Conservation (phyloP, 2,797 vertebrate species). For the Microcaecilia unicolor region DNA sequence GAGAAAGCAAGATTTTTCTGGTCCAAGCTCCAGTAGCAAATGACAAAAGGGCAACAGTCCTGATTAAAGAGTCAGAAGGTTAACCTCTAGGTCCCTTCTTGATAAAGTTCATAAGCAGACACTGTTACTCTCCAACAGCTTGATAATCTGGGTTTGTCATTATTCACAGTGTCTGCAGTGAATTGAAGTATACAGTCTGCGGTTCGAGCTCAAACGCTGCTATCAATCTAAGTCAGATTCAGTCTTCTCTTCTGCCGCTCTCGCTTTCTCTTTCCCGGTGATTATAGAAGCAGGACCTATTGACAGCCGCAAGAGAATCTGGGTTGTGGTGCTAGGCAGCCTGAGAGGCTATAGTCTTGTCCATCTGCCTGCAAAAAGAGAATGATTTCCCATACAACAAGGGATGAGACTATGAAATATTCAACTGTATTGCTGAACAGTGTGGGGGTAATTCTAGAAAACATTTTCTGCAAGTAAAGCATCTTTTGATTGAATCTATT, state of each 20-base stretch:
- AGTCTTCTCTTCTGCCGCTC: slow-evolving; percentile 4
- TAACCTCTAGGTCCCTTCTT: slow-evolving; percentile 17
- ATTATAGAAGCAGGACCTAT: slow-evolving; percentile 9
- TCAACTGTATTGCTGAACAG: too few relatives aligned
- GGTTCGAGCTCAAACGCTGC: slow-evolving; percentile 5
- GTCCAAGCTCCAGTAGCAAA: slow-evolving; percentile 15
- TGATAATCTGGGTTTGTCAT: slow-evolving; percentile 14
- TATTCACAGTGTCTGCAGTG: slow-evolving; percentile 1
- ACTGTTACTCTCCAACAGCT: background rate
- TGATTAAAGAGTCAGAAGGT: slow-evolving; percentile 10
- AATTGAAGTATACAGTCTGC: slow-evolving; percentile 7
- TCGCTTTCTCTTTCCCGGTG: background rate
- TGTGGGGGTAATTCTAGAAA: too few relatives aligned
- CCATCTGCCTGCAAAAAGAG: background rate
- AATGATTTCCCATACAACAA: too few relatives aligned
- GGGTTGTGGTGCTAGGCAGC: background rate
- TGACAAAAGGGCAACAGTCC: slow-evolving; percentile 1
- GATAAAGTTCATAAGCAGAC: slow-evolving; percentile 22
- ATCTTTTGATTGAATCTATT: too few relatives aligned
- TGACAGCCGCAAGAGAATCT: background rate
- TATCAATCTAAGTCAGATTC: slow-evolving; percentile 30
- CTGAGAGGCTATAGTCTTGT: background rate
- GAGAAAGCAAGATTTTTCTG: too few relatives aligned
- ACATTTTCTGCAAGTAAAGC: too few relatives aligned
- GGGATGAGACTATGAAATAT: too few relatives aligned